Base-by-base conservation (phyloP, 1,140 invertebrate species). In the Lepidurus arcticus region DNA sequence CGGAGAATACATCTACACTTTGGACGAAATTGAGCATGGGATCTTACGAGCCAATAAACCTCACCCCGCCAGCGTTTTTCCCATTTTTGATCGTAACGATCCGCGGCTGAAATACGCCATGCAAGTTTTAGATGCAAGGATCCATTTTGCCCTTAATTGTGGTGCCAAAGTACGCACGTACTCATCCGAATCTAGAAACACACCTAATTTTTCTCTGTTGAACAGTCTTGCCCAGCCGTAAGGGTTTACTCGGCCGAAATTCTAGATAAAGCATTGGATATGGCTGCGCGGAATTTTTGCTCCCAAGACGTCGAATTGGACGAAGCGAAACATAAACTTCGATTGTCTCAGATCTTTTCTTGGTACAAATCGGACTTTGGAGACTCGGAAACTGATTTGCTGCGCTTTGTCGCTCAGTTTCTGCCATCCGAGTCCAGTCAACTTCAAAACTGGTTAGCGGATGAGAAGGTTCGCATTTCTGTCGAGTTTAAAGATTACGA, bases 91-190 rank as follows among this genome's bases (percentile, higher is more conserved):
- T 42, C 42, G 79, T 26, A 81, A 82, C 47, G 85, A 86, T 80
- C 82, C 83, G 0, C 81, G 85, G 76, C 26, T 83, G 44, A 82
- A 83, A 78, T 85, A 82, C 81, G 78, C 81, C 7, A 76, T 84
- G 16, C 81, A 82, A 65, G 80, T 80, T 44, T 76, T 85, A 34
- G 86, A 87, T 79, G 85, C 85, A 4, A 80, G 85, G 73, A 84
- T 87, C 76, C 86, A 87, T 81, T 86, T 87, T 83, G 86, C 85
- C 53, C 81, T 87, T 10, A 84, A 85, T 26, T 86, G 85, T 83
- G 86, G 85, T 53, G 85, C 85, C 44, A 81, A 81, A 75, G 78
- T 76, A 43, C 44, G 1, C n/a, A 75, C 53, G 5, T 13, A 21
- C 34, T 34, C 34, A 34, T 76, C 21, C 6, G 0, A 78, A 26